Evolutionary conservation across 1,140 invertebrate genomes (phyloP).

Genomic region (Euwallacea similis): DNA sequence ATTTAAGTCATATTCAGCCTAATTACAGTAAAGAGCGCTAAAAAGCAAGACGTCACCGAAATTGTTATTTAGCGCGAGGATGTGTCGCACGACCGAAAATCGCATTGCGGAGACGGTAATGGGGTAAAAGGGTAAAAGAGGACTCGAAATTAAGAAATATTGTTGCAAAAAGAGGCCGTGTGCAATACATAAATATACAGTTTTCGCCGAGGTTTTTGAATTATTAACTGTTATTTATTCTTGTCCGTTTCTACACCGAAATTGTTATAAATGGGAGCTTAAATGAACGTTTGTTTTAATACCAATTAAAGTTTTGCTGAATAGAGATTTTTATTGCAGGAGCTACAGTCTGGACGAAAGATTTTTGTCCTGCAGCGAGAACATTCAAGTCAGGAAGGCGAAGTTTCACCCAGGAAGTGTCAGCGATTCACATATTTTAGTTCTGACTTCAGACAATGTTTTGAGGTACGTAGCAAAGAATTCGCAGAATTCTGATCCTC

Average conservation of each 20-base stretch:
- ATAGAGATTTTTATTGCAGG: constrained; percentile 24
- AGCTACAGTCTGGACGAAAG: constrained; percentile 63
- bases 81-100: constrained; percentile 37
- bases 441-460: constrained; percentile 81
- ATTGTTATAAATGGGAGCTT: too few relatives aligned
- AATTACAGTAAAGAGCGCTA: constrained; percentile 36
- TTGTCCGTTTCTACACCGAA: not conserved
- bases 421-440: constrained; percentile 72
- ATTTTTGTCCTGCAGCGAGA: constrained; percentile 60
- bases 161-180: constrained; percentile 17
- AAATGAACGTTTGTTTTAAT: too few relatives aligned
- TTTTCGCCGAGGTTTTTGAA: constrained; percentile 2
- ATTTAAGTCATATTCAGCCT: constrained; percentile 34
- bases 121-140: constrained; percentile 33
- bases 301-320: too few relatives aligned
- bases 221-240: not conserved
- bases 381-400: constrained; percentile 65
- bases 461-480: constrained; percentile 62
- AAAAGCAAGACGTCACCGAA: constrained; percentile 36
- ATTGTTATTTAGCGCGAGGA: constrained; percentile 37
- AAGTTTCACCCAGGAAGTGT: constrained; percentile 83
- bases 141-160: constrained; percentile 34
- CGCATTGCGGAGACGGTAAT: constrained; percentile 35
- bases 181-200: constrained; percentile 16
- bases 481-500: too few relatives aligned